Percentiles rank a stretch among this genome's conserved stretches.
These are phyloP conservation scores for Tachystola acroxantha DNA, from an alignment of 2,888 invertebrate species.

Conservation along the genomic window DNA sequence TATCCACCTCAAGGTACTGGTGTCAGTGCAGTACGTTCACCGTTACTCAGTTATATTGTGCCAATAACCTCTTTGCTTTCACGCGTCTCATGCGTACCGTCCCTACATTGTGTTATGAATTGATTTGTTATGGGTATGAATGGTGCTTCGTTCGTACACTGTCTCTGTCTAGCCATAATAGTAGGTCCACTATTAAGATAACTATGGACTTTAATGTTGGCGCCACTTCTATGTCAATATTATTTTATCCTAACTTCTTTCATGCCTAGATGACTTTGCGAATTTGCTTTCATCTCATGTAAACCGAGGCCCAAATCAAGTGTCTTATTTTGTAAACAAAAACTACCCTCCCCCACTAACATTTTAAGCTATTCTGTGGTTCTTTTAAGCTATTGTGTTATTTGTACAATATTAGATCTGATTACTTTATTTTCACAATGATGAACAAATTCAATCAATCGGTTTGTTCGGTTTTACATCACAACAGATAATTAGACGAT, in stretches of 20 bases:
- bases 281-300: no score
- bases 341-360: no score
- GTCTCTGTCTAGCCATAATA: neutral
- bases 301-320: no score
- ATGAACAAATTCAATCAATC: no score
- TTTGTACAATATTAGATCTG: no score
- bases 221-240: neutral
- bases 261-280: neutral
- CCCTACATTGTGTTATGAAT: constrained; percentile 15
- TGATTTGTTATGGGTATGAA: constrained; percentile 12
- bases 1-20: neutral
- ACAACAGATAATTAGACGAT: no score
- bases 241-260: neutral
- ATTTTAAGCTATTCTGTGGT: no score
- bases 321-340: no score
- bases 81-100: constrained; percentile 15
- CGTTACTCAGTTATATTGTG: constrained; percentile 23
- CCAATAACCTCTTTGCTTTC: constrained; percentile 28
- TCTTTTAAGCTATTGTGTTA: no score
- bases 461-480: no score
- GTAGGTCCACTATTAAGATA: neutral
- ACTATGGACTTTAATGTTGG: no score
- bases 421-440: no score
- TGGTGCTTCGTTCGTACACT: constrained; percentile 4
- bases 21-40: constrained; percentile 12